Percentiles rank a stretch among this genome's conserved stretches.
These are phyloP conservation scores for Athene noctua DNA, from an alignment of 2,113 vertebrate genomes.

Conservation along the genomic window DNA sequence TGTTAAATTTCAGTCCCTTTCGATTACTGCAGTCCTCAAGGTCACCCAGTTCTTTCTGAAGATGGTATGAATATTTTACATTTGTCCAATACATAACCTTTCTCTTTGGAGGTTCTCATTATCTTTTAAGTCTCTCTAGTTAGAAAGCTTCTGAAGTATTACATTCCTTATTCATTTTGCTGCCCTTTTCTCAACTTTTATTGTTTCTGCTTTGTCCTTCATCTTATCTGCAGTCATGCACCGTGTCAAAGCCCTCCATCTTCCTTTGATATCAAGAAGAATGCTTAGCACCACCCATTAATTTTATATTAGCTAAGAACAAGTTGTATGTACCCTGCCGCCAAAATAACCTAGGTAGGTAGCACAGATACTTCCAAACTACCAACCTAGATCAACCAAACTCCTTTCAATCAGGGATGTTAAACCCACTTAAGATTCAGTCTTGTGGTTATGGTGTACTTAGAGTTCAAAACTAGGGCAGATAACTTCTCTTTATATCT, in stretches of 20 bases:
- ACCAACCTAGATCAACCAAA: neutral
- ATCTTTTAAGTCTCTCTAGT: neutral
- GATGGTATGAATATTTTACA: slow-evolving; percentile 40
- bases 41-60: slow-evolving; percentile 10
- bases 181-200: neutral
- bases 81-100: slow-evolving; percentile 39
- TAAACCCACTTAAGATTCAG: neutral
- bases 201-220: slow-evolving; percentile 15
- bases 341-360: neutral
- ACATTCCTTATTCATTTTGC: slow-evolving; percentile 19
- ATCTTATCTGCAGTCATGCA: neutral
- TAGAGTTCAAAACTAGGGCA: neutral
- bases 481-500: neutral
- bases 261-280: neutral
- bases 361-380: neutral
- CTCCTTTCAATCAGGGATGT: neutral
- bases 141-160: neutral
- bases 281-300: neutral
- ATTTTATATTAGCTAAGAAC: neutral
- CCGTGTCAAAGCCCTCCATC: neutral
- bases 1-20: neutral
- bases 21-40: slow-evolving; percentile 23
- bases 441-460: neutral
- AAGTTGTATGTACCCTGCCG: neutral
- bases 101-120: slow-evolving; percentile 32